Evolutionary conservation across 2,113 vertebrate species (phyloP).

Genomic region (zebrafish (Danio rerio)): DNA sequence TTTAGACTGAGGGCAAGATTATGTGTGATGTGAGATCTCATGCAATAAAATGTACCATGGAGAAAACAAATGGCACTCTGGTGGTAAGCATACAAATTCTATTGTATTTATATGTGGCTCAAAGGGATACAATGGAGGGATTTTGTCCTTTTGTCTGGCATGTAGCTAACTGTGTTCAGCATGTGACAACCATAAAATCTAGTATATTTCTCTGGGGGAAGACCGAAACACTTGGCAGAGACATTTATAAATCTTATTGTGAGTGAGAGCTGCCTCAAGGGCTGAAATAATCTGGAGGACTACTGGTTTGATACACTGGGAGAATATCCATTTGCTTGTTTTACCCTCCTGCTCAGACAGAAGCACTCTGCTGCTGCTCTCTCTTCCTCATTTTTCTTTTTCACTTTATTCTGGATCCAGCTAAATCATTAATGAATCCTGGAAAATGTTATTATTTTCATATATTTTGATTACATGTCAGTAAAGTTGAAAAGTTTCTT

Average conservation of each 20-base stretch:
- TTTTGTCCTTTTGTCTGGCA: background rate
- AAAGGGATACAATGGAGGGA: background rate
- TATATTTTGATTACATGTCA: background rate
- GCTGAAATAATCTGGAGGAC: background rate
- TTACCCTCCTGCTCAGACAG: background rate
- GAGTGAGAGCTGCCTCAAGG: background rate
- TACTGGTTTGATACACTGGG: background rate
- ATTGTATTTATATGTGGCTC: background rate
- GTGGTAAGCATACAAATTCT: background rate
- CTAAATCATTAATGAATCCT: background rate
- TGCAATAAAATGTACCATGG: background rate
- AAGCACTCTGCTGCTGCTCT: background rate
- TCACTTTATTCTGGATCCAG: background rate
- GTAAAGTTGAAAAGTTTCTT: no score
- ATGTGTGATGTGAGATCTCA: background rate
- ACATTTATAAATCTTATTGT: conserved; percentile 9
- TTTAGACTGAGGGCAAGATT: conserved; percentile 13
- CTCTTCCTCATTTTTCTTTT: background rate
- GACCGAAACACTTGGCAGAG: background rate
- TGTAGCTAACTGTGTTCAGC: background rate
- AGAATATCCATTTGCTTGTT: background rate
- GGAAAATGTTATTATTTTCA: background rate
- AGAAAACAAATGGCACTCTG: conserved; percentile 2
- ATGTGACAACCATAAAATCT: background rate
- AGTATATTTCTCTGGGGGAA: background rate